A percentile compares a stretch with the other conserved stretches of the same genome.
phyloP scores from a whole-genome alignment of 2,888 invertebrate species.

The Synanthedon myopaeformis region DNA sequence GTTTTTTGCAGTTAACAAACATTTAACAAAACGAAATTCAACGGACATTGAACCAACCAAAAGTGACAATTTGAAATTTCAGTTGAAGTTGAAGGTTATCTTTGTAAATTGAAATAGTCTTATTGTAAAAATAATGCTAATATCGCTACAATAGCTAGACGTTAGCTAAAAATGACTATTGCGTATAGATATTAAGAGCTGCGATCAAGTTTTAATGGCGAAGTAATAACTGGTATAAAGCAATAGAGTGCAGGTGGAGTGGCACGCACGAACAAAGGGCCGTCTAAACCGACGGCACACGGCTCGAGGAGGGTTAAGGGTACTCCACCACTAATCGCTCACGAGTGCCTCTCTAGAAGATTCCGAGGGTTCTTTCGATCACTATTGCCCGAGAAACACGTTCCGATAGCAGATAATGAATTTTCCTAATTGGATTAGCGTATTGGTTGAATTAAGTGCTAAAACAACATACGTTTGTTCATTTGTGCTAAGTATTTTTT shows the following conservation, averaged over 20 bases:
- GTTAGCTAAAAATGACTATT: too few relatives aligned
- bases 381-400: slow-evolving; percentile 53
- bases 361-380: slow-evolving; percentile 57
- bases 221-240: slow-evolving; percentile 32
- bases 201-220: slow-evolving; percentile 11
- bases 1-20: too few relatives aligned
- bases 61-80: too few relatives aligned
- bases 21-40: too few relatives aligned
- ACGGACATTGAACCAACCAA: too few relatives aligned
- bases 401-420: slow-evolving; percentile 51
- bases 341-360: slow-evolving; percentile 47
- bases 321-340: slow-evolving; percentile 52
- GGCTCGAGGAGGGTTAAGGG: slow-evolving; percentile 44
- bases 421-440: slow-evolving; percentile 52
- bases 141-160: too few relatives aligned
- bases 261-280: slow-evolving; percentile 41
- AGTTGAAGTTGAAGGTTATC: too few relatives aligned
- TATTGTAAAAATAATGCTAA: too few relatives aligned
- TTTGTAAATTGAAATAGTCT: too few relatives aligned
- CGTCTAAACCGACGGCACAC: slow-evolving; percentile 33
- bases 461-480: slow-evolving; percentile 19
- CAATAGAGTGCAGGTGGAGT: slow-evolving; percentile 24
- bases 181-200: not conserved
- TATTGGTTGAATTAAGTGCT: slow-evolving; percentile 26
- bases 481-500: not conserved